Conservation (phyloP, 2,113 vertebrate genomes). For the Corythaeola cristata region DNA sequence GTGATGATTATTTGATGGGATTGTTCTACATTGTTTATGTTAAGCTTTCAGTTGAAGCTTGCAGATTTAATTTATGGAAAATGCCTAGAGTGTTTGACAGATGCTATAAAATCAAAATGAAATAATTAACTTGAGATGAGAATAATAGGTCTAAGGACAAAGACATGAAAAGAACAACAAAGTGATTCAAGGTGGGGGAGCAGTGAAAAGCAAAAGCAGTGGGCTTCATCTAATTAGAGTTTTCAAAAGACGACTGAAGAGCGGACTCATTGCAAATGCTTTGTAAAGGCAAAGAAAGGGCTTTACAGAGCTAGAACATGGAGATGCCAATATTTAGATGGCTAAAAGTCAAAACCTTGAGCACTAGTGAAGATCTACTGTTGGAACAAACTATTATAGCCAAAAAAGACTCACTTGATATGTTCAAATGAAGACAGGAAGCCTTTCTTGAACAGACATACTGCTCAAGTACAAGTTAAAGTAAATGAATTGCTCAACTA, state of each 20-base stretch:
- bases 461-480: background rate
- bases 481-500: background rate
- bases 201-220: background rate
- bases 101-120: constrained; percentile 60
- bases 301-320: background rate
- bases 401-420: background rate
- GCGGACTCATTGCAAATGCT: background rate
- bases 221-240: background rate
- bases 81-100: constrained; percentile 60
- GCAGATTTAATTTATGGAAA: constrained; percentile 63
- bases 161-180: constrained; percentile 39
- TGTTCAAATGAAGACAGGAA: background rate
- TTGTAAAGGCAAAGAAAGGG: background rate
- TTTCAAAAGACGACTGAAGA: background rate
- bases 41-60: constrained; percentile 27
- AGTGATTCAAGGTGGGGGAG: constrained; percentile 8
- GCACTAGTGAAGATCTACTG: background rate
- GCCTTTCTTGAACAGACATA: background rate
- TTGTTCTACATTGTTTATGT: constrained; percentile 29
- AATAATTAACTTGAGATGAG: constrained; percentile 55
- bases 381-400: background rate
- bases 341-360: background rate
- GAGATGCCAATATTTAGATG: background rate
- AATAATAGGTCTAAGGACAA: constrained; percentile 50
- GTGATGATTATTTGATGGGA: constrained; percentile 5